Percentiles rank a stretch among this genome's conserved stretches.
Conservation (phyloP, 2,888 invertebrate genomes). For the Lycia hirtaria region DNA sequence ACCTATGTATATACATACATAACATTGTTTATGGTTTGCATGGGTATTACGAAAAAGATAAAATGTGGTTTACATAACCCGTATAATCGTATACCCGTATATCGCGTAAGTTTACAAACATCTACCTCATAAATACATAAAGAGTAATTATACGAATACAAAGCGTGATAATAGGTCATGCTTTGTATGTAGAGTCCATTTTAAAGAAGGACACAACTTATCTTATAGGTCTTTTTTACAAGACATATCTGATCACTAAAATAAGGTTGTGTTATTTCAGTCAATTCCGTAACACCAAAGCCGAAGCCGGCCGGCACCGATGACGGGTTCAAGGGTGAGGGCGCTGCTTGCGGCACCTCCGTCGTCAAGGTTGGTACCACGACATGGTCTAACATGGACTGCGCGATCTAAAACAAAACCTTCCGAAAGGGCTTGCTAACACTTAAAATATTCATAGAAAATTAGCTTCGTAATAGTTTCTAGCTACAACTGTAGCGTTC, state of each 20-base stretch:
- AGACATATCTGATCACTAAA: too few relatives aligned
- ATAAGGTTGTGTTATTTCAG: conserved; percentile 61
- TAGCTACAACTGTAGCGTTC: too few relatives aligned
- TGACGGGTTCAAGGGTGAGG: conserved; percentile 89
- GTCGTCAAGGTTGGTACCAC: conserved; percentile 72
- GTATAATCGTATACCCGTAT: conserved; percentile 1
- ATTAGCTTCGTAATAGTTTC: too few relatives aligned
- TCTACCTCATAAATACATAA: background rate
- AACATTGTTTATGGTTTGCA: background rate
- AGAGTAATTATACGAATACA: background rate
- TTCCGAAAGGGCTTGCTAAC: too few relatives aligned
- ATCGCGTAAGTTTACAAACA: background rate
- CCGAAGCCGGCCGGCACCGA: conserved; percentile 88
- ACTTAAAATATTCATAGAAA: too few relatives aligned
- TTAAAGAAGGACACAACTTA: background rate
- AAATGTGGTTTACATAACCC: background rate
- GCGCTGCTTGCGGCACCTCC: conserved; percentile 87
- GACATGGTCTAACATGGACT: background rate
- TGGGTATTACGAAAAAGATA: background rate
- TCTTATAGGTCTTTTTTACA: too few relatives aligned
- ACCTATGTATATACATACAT: background rate
- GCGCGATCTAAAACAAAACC: too few relatives aligned
- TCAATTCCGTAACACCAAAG: conserved; percentile 65
- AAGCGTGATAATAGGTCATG: conserved; percentile 10
- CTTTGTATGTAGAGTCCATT: too few relatives aligned